A percentile compares a stretch with the other conserved stretches of the same genome.
phyloP scores from a whole-genome alignment of 2,888 invertebrate species.

The Zhuqinia jingwanae region DNA sequence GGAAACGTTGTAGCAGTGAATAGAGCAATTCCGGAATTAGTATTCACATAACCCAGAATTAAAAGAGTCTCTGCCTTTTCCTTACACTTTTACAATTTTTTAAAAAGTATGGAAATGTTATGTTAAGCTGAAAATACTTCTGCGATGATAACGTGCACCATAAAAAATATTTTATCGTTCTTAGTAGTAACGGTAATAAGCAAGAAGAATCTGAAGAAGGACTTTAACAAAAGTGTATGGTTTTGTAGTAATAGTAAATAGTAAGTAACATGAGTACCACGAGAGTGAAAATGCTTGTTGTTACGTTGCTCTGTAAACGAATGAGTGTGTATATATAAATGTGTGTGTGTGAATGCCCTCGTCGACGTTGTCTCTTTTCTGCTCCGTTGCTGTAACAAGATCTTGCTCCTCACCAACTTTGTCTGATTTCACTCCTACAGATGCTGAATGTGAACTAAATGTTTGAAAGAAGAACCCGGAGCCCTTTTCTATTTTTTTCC shows the following conservation, averaged over 20 bases:
- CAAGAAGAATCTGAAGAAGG: neutral
- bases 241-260: neutral
- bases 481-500: conserved; percentile 58
- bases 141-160: conserved; percentile 17
- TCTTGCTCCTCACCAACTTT: conserved; percentile 1
- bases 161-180: conserved; percentile 30
- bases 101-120: neutral
- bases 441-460: conserved; percentile 56
- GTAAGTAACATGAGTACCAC: neutral
- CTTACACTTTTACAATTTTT: neutral
- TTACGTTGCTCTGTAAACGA: neutral
- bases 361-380: neutral
- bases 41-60: conserved; percentile 16
- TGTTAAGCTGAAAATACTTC: conserved; percentile 26
- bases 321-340: no score
- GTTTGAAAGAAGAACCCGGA: conserved; percentile 56
- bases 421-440: conserved; percentile 43
- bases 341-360: neutral
- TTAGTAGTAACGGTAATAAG: neutral
- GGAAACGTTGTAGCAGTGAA: no score
- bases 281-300: neutral
- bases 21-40: neutral
- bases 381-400: neutral
- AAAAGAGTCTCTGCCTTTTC: neutral
- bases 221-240: neutral